A percentile compares a stretch with the other conserved stretches of the same genome.
Conservation (phyloP, 1,140 invertebrate genomes). For the Calycopis cecrops region DNA sequence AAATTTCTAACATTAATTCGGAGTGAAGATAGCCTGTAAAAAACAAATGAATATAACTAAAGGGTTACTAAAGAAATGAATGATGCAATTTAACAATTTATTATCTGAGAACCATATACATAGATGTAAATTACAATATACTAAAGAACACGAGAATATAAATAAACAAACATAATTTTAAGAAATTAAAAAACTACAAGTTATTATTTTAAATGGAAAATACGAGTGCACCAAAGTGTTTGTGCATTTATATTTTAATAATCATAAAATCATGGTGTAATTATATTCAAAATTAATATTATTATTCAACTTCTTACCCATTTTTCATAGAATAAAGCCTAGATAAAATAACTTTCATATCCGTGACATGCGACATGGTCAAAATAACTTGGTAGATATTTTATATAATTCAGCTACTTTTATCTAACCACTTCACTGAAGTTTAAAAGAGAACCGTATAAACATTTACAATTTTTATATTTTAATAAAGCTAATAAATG, state of each 20-base stretch:
- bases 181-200: too few relatives aligned
- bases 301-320: slow-evolving; percentile 36
- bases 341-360: slow-evolving; percentile 61
- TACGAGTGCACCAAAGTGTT: too few relatives aligned
- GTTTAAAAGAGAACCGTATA: background rate
- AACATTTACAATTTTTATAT: too few relatives aligned
- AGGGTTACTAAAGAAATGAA: background rate
- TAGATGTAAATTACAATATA: background rate
- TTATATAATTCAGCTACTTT: background rate
- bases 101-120: too few relatives aligned
- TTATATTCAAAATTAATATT: too few relatives aligned
- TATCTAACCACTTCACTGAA: background rate
- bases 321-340: slow-evolving; percentile 67
- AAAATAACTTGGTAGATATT: too few relatives aligned
- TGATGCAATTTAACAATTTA: background rate
- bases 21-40: slow-evolving; percentile 34
- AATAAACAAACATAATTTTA: slow-evolving; percentile 2
- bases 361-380: slow-evolving; percentile 59
- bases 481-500: too few relatives aligned
- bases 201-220: too few relatives aligned
- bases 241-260: too few relatives aligned
- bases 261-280: too few relatives aligned
- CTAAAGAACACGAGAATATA: too few relatives aligned
- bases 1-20: slow-evolving; percentile 44
- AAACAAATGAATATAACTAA: background rate